A percentile compares a stretch with the other conserved stretches of the same genome.
Conservation (phyloP, 2,797 vertebrate species). For the Takifugu rubripes region DNA sequence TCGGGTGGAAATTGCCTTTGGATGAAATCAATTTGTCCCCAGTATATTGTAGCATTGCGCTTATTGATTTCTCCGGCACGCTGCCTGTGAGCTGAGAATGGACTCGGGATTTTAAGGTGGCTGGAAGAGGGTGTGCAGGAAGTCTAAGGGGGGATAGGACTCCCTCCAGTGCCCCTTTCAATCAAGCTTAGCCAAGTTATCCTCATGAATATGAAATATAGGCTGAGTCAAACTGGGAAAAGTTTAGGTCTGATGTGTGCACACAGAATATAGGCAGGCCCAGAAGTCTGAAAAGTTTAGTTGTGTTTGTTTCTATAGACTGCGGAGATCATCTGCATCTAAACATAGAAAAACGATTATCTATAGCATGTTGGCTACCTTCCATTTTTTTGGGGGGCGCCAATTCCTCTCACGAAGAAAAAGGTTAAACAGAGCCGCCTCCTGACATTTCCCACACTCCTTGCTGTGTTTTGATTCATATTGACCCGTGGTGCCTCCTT, state of each 20-base stretch:
- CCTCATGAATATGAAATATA: constrained; percentile 73
- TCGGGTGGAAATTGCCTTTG: constrained; percentile 65
- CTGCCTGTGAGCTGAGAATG: constrained; percentile 54
- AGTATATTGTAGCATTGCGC: constrained; percentile 75
- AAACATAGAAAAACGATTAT: not conserved
- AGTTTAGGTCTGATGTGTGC: constrained; percentile 49
- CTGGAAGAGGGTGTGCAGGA: constrained; percentile 49
- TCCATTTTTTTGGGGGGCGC: constrained; percentile 4
- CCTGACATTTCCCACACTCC: constrained; percentile 61
- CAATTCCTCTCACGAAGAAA: constrained; percentile 10
- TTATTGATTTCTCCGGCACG: constrained; percentile 73
- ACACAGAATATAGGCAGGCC: constrained; percentile 20
- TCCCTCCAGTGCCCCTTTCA: constrained; percentile 74
- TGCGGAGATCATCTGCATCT: not conserved
- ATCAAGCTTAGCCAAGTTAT: constrained; percentile 76
- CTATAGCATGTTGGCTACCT: not conserved
- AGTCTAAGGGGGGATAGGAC: constrained; percentile 63
- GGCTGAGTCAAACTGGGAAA: constrained; percentile 45
- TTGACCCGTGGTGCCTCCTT: constrained; percentile 40
- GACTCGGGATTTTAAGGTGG: constrained; percentile 52
- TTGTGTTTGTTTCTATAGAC: constrained; percentile 12
- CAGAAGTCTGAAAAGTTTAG: constrained; percentile 30
- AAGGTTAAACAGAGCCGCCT: constrained; percentile 48
- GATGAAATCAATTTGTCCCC: constrained; percentile 77
- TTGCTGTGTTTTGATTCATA: constrained; percentile 42